Conservation (phyloP, 1,140 invertebrate species). For the Drosophila quadrilineata region DNA sequence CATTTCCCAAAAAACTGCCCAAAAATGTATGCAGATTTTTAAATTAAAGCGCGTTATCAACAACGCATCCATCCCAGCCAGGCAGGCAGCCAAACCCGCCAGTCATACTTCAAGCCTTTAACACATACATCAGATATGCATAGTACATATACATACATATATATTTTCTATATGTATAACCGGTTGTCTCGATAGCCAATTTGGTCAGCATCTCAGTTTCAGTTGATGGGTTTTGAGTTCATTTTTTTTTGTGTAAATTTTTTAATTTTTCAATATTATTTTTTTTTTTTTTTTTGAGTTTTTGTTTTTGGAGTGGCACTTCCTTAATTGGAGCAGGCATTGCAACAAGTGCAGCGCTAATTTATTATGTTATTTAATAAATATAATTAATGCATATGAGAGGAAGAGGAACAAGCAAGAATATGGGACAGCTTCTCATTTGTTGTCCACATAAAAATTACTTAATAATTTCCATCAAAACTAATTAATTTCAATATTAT, state of each 20-base stretch:
- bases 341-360: conserved; percentile 74
- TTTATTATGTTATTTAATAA: conserved; percentile 78
- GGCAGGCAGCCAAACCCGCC: too few relatives aligned
- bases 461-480: conserved; percentile 80
- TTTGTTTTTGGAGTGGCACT: conserved; percentile 64
- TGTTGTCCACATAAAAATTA: conserved; percentile 62
- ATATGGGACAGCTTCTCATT: conserved; percentile 30
- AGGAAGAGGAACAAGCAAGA: conserved; percentile 30
- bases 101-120: conserved; percentile 31
- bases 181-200: conserved; percentile 71
- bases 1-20: conserved; percentile 45
- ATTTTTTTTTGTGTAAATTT: not conserved
- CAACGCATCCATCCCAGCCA: too few relatives aligned
- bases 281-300: not conserved
- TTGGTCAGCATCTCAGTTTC: conserved; percentile 49
- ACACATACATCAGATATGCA: too few relatives aligned
- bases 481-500: conserved; percentile 79
- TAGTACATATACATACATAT: too few relatives aligned
- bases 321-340: conserved; percentile 75
- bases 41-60: conserved; percentile 75
- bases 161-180: too few relatives aligned
- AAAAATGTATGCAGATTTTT: conserved; percentile 79
- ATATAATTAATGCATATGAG: conserved; percentile 55
- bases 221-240: conserved; percentile 40
- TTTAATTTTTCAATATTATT: conserved; percentile 5